phyloP scores from a whole-genome alignment of 2,888 invertebrate genomes.

The Caenorhabditis sp. region DNA sequence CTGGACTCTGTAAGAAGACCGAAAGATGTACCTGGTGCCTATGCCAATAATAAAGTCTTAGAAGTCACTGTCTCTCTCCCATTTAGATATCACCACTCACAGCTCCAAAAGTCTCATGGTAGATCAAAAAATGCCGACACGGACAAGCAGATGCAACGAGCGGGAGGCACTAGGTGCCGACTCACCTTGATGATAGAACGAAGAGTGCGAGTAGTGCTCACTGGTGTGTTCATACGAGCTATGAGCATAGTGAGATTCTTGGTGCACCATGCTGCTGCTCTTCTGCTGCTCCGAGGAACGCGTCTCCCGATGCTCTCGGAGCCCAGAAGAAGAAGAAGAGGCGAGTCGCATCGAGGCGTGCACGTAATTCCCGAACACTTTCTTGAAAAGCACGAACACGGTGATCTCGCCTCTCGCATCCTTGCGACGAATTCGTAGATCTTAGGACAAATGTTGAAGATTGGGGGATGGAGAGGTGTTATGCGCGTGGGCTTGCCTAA shows the following conservation, averaged over 20 bases:
- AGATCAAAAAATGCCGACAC: conserved; percentile 44
- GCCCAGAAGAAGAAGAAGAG: conserved; percentile 39
- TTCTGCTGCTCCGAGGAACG: conserved; percentile 28
- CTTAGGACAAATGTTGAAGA: conserved; percentile 52
- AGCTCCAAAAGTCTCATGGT: conserved; percentile 43
- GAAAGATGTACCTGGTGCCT: conserved; percentile 55
- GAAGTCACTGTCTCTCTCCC: conserved; percentile 42
- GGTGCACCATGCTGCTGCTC: conserved; percentile 36
- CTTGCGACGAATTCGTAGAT: conserved; percentile 67
- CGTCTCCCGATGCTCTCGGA: conserved; percentile 36
- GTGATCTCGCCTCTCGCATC: conserved; percentile 66
- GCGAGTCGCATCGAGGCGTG: conserved; percentile 63
- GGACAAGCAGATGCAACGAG: conserved; percentile 59
- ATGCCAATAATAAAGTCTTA: conserved; percentile 2
- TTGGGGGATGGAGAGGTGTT: background rate
- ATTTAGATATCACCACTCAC: conserved; percentile 25
- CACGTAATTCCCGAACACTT: conserved; percentile 66
- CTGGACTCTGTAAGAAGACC: conserved; percentile 59
- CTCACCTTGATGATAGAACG: conserved; percentile 63
- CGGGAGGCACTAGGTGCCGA: conserved; percentile 43
- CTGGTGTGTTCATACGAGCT: conserved; percentile 52
- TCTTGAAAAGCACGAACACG: conserved; percentile 67
- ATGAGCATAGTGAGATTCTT: conserved; percentile 52
- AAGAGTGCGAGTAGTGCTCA: conserved; percentile 50
- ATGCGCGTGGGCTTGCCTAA: conserved; percentile 41